Conservation (phyloP, 2,113 vertebrate genomes). For the Bubo bubo region DNA sequence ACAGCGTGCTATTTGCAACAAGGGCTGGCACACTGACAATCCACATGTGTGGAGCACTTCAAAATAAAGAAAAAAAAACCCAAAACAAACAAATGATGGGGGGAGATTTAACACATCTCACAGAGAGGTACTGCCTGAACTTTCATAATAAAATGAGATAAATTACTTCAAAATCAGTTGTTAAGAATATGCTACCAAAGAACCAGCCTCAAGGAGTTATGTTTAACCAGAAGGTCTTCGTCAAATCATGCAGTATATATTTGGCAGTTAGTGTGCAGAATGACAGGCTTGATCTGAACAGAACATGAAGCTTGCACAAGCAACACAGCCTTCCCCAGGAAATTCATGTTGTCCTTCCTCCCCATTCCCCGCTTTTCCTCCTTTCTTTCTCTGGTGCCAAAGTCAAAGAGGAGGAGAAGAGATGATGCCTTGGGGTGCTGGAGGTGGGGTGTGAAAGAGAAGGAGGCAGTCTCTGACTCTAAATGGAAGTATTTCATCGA, state of each 20-base stretch:
- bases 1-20: slow-evolving; percentile 41
- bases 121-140: not conserved
- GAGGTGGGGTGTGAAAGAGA: not conserved
- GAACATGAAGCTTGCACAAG: not conserved
- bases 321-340: not conserved
- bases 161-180: not conserved
- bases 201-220: not conserved
- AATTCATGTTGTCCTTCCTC: not conserved
- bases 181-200: rapidly evolving
- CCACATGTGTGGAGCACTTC: not conserved
- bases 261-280: not conserved
- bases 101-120: not conserved
- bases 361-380: not conserved
- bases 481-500: not conserved
- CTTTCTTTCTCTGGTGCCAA: not conserved
- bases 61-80: not conserved
- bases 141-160: not conserved
- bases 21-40: slow-evolving; percentile 37
- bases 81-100: not conserved
- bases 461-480: not conserved
- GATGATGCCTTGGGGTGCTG: not conserved
- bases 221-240: not conserved
- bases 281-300: not conserved
- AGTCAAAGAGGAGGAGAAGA: not conserved
- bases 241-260: not conserved